Conservation (phyloP, 1,140 invertebrate species). For the Bemisia tabaci region DNA sequence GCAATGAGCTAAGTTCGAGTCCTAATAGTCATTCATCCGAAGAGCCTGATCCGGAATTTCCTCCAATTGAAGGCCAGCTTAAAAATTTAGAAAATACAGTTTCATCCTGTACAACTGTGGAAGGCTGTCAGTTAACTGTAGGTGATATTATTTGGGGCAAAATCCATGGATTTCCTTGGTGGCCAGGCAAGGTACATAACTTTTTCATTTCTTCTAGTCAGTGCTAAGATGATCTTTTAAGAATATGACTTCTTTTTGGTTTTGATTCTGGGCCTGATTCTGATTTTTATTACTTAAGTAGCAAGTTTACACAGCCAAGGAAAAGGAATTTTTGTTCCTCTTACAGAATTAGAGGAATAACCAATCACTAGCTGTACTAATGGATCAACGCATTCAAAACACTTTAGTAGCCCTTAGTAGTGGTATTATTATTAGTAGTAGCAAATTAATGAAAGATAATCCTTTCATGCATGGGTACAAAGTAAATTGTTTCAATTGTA, state of each 20-base stretch:
- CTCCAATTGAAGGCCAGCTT: constrained; percentile 26
- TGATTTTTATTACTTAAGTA: not conserved
- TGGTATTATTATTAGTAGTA: too few species aligned
- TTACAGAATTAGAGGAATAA: too few species aligned
- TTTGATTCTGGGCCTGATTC: not conserved
- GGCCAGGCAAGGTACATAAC: constrained; percentile 57
- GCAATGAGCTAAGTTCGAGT: constrained; percentile 34
- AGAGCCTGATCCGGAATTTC: constrained; percentile 41
- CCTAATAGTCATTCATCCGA: constrained; percentile 13
- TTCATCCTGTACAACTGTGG: constrained; percentile 36
- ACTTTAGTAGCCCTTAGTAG: too few species aligned
- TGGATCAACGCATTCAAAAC: too few species aligned
- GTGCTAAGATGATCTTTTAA: too few species aligned
- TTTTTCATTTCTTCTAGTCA: not conserved
- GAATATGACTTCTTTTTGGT: not conserved
- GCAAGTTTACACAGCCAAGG: not conserved
- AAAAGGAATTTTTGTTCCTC: too few species aligned
- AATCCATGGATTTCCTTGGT: constrained; percentile 80
- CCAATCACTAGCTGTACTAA: too few species aligned
- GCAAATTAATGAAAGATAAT: too few species aligned
- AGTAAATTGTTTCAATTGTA: too few species aligned
- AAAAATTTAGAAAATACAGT: constrained; percentile 26
- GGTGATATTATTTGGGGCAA: constrained; percentile 82
- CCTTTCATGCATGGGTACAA: too few species aligned
- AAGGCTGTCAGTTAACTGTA: constrained; percentile 47